A percentile compares a stretch with the other conserved stretches of the same genome.
Conservation (phyloP, 64 coral and sea anemone genomes). For the Montipora sp. region DNA sequence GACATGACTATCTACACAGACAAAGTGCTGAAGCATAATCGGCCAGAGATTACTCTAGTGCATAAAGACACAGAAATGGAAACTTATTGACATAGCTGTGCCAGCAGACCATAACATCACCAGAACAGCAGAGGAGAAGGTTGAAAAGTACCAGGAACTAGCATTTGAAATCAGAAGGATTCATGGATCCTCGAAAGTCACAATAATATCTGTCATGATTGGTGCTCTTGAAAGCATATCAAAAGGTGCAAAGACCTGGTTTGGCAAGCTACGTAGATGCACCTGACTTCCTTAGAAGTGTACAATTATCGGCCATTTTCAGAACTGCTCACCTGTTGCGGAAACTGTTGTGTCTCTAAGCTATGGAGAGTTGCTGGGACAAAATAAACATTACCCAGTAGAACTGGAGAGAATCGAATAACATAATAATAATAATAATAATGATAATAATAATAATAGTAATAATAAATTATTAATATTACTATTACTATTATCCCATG, state of each 20-base stretch:
- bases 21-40: no score
- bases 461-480: no score
- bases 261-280: slow-evolving; percentile 3
- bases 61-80: no score
- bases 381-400: not conserved
- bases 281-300: slow-evolving; percentile 11
- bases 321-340: slow-evolving; percentile 14
- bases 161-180: slow-evolving; percentile 36
- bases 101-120: no score
- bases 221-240: slow-evolving; percentile 11
- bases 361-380: not conserved
- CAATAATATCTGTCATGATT: slow-evolving; percentile 19
- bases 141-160: slow-evolving; percentile 17
- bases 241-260: slow-evolving; percentile 1
- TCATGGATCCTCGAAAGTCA: slow-evolving; percentile 33
- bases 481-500: no score
- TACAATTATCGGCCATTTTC: slow-evolving; percentile 17
- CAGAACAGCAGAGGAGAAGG: not conserved
- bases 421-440: not conserved
- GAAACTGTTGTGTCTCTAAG: slow-evolving; percentile 41
- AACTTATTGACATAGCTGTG: no score
- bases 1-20: no score
- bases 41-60: no score
- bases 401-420: not conserved
- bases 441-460: no score